A percentile compares a stretch with the other conserved stretches of the same genome.
Conservation (phyloP, 2,797 vertebrate genomes). For the Numenius phaeopus region DNA sequence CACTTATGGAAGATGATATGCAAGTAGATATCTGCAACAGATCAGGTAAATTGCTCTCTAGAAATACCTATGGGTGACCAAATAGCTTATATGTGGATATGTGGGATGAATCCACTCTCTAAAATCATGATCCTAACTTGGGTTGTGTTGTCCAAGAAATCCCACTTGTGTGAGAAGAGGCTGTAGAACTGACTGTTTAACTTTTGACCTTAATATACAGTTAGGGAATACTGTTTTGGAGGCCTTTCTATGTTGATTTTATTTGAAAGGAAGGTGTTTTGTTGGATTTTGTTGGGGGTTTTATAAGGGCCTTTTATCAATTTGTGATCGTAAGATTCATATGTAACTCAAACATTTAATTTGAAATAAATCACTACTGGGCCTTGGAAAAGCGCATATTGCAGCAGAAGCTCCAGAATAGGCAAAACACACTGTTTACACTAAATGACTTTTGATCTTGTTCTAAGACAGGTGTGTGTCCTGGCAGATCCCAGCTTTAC, state of each 20-base stretch:
- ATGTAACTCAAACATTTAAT: neutral
- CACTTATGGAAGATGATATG: neutral
- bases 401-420: neutral
- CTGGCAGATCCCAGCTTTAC: neutral
- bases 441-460: neutral
- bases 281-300: neutral
- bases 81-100: neutral
- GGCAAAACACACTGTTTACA: neutral
- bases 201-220: neutral
- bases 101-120: neutral
- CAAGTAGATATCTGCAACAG: neutral
- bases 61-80: neutral
- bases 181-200: neutral
- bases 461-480: neutral
- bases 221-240: neutral
- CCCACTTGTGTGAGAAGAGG: neutral
- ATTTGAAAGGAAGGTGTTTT: neutral
- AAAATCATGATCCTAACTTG: neutral
- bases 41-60: neutral
- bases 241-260: neutral
- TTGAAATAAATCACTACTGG: neutral
- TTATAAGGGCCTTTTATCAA: neutral
- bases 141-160: neutral
- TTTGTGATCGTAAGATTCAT: neutral
- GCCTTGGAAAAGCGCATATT: rapidly evolving